Conservation (phyloP, 2,113 vertebrate genomes). For the Scophthalmus maximus region DNA sequence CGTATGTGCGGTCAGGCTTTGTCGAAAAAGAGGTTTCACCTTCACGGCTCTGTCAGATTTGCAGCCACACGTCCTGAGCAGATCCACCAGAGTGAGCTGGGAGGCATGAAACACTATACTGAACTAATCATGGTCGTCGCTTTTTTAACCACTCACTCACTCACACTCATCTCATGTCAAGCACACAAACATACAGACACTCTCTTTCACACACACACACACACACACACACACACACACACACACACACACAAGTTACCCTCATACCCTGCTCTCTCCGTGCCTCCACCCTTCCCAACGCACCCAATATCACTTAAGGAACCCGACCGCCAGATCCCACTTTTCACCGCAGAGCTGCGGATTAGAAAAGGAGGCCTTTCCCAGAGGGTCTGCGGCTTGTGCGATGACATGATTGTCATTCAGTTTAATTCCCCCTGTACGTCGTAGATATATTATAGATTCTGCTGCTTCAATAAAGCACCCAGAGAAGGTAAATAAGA, state of each 20-base stretch:
- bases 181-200: too few species aligned
- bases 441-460: slow-evolving; percentile 48
- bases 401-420: slow-evolving; percentile 78
- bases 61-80: slow-evolving; percentile 61
- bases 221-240: too few species aligned
- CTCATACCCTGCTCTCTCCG: slow-evolving; percentile 10
- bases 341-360: slow-evolving; percentile 64
- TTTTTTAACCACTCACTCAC: slow-evolving; percentile 48
- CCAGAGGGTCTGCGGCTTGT: slow-evolving; percentile 67
- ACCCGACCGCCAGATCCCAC: slow-evolving; percentile 58
- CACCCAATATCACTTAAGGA: slow-evolving; percentile 52
- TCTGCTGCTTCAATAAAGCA: slow-evolving; percentile 52
- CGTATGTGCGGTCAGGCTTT: slow-evolving; percentile 10
- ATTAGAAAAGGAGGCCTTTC: slow-evolving; percentile 75
- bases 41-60: slow-evolving; percentile 59
- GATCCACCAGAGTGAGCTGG: slow-evolving; percentile 59
- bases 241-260: slow-evolving; percentile 16
- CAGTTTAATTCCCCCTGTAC: slow-evolving; percentile 57
- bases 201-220: slow-evolving; percentile 21
- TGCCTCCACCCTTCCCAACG: slow-evolving; percentile 51
- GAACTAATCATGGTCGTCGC: slow-evolving; percentile 52
- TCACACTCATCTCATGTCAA: slow-evolving; percentile 11
- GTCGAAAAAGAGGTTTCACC: slow-evolving; percentile 35
- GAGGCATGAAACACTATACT: slow-evolving; percentile 73
- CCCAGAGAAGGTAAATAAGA: slow-evolving; percentile 65